phyloP scores from a whole-genome alignment of 1,140 invertebrate species.

The Drosophila elegans region DNA sequence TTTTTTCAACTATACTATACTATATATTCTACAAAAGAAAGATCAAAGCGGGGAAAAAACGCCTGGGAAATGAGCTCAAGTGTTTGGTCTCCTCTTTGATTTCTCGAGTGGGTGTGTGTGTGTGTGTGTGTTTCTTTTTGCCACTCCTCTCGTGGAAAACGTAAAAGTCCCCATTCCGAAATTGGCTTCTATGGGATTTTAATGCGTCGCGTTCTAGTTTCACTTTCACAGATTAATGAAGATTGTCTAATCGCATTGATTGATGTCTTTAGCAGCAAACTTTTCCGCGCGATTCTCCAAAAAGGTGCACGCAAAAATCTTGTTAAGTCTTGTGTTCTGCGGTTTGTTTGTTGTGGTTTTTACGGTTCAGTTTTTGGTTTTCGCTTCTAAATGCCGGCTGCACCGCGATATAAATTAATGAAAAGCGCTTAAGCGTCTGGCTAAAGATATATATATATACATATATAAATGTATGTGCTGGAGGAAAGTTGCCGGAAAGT shows the following conservation, averaged over 20 bases:
- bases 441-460: background rate
- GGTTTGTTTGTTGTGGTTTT: constrained; percentile 44
- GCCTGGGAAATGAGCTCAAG: constrained; percentile 70
- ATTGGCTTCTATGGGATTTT: constrained; percentile 67
- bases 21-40: constrained; percentile 18
- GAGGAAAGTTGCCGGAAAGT: constrained; percentile 27
- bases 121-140: background rate
- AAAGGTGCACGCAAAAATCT: constrained; percentile 56
- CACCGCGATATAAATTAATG: constrained; percentile 61
- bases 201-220: constrained; percentile 60
- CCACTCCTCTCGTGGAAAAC: constrained; percentile 13
- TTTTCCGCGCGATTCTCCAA: constrained; percentile 3
- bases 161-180: constrained; percentile 5
- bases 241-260: constrained; percentile 47
- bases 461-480: background rate
- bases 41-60: constrained; percentile 64
- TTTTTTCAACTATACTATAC: background rate
- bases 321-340: constrained; percentile 43
- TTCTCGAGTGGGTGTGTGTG: constrained; percentile 62
- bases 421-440: constrained; percentile 66
- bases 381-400: constrained; percentile 19
- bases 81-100: constrained; percentile 59
- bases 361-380: constrained; percentile 15
- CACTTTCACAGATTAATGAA: constrained; percentile 31
- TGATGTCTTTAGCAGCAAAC: constrained; percentile 35